Conservation (phyloP, 2,888 invertebrate genomes). For the Dynastes maya region DNA sequence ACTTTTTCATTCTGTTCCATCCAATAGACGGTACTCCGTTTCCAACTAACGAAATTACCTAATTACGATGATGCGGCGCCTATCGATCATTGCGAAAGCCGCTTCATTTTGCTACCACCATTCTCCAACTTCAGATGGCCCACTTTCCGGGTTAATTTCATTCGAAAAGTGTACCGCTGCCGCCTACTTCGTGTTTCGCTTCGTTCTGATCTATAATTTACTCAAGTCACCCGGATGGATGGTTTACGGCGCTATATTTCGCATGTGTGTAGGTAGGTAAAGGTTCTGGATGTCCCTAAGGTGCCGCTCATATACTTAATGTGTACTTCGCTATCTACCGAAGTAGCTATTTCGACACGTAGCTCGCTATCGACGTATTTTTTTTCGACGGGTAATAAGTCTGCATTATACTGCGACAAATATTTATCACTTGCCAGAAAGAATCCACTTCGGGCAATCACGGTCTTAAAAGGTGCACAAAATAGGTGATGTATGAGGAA, state of each 20-base stretch:
- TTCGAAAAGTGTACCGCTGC: not conserved
- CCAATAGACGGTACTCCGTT: not conserved
- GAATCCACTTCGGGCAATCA: constrained; percentile 10
- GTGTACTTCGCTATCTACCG: not conserved
- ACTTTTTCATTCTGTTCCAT: not conserved
- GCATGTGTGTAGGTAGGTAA: not conserved
- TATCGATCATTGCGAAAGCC: not conserved
- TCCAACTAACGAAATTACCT: constrained; percentile 1
- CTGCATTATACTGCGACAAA: constrained; percentile 8
- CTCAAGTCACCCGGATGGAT: constrained; percentile 10
- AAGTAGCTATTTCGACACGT: constrained; percentile 2
- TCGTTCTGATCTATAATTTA: constrained; percentile 30
- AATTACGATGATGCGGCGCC: not conserved
- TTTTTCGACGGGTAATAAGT: constrained; percentile 18
- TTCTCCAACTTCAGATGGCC: not conserved
- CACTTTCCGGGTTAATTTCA: constrained; percentile 2
- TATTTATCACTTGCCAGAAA: not conserved
- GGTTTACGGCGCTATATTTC: constrained; percentile 18
- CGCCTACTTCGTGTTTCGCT: not conserved
- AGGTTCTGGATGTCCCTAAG: constrained; percentile 6
- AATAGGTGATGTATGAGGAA: not conserved
- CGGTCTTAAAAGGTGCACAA: constrained; percentile 4
- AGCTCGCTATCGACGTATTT: constrained; percentile 1
- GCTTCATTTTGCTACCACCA: not conserved
- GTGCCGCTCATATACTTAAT: not conserved